Base-by-base conservation (phyloP, 2,888 invertebrate species). In the Monopis laevigella region DNA sequence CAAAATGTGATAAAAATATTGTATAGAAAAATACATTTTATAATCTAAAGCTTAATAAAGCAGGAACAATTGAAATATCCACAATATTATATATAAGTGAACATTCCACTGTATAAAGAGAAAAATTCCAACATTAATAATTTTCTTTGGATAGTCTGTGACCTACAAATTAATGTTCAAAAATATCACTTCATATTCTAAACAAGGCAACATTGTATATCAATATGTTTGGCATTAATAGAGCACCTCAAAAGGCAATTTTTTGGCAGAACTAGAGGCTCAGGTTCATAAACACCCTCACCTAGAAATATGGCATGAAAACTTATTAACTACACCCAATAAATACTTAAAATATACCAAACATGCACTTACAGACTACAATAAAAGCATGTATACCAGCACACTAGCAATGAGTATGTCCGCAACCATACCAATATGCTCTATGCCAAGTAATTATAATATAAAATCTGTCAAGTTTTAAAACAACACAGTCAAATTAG, bases 171-270 rank as follows among this genome's bases (percentile, higher is more conserved):
- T 16, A 32, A 32, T 17, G 10, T 17, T 64, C 55, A 59, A 56
- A 58, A 59, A 64, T 67, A 71, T 72, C 65, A 73, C 69, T 70
- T 63, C 68, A 74, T 71, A 69, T 73, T 74, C 71, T 75, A 74
- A 67, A 18, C 55, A 81, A 82, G 81, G 81, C 82, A 81, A 77
- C 78, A 67, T 74, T 70, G 68, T 72, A 80, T 77, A 78, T 78
- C 73, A 69, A 65, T 67, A 59, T 71, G 60, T 61, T 65, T 68
- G 72, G 59, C 38, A 38, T 62, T 56, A n/a, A n/a, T 74, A 78
- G 55, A 78, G 82, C 82, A 82, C 82, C 82, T 72, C 60, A 56
- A 54, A 65, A 72, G 67, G 72, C 66, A 67, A 69, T 69, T 65
- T 56, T n/a, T n/a, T n/a, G n/a, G n/a, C n/a, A n/a, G n/a, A 36